A percentile compares a stretch with the other conserved stretches of the same genome.
Evolutionary conservation across 1,140 invertebrate species (phyloP).

Genomic region (Arctopsyche grandis): DNA sequence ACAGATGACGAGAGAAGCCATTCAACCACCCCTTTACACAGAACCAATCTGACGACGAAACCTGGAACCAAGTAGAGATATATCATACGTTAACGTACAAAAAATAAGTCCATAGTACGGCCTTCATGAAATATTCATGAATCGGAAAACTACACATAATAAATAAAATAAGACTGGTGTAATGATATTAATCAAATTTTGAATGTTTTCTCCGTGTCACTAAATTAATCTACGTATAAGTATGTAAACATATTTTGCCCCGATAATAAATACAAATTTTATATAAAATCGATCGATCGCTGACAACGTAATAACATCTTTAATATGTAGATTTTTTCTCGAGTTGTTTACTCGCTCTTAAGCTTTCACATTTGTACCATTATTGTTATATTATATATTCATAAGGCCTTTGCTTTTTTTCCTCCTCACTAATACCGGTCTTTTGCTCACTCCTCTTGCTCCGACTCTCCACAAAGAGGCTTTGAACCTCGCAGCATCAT

Average conservation of each 20-base stretch:
- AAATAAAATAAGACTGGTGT: no score
- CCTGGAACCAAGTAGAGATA: background rate
- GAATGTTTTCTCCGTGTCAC: no score
- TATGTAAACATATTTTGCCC: no score
- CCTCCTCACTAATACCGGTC: slow-evolving; percentile 41
- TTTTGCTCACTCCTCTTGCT: slow-evolving; percentile 17
- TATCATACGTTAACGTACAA: background rate
- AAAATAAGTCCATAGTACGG: background rate
- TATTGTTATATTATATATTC: slow-evolving; percentile 54
- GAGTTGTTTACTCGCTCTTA: slow-evolving; percentile 24
- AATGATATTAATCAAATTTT: no score
- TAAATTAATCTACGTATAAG: no score
- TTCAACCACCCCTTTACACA: background rate
- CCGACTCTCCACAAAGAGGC: slow-evolving; percentile 32
- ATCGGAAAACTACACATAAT: background rate
- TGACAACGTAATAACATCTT: slow-evolving; percentile 25
- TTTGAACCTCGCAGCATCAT: slow-evolving; percentile 35
- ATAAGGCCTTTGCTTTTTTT: slow-evolving; percentile 51
- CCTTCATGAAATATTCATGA: background rate
- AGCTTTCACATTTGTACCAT: slow-evolving; percentile 44
- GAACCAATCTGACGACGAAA: slow-evolving; percentile 8
- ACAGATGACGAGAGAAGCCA: slow-evolving; percentile 19
- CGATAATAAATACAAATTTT: background rate
- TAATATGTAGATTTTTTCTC: slow-evolving; percentile 31
- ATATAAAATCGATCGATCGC: background rate